phyloP scores from a whole-genome alignment of 1,140 invertebrate genomes.

The Lepidurus apus region DNA sequence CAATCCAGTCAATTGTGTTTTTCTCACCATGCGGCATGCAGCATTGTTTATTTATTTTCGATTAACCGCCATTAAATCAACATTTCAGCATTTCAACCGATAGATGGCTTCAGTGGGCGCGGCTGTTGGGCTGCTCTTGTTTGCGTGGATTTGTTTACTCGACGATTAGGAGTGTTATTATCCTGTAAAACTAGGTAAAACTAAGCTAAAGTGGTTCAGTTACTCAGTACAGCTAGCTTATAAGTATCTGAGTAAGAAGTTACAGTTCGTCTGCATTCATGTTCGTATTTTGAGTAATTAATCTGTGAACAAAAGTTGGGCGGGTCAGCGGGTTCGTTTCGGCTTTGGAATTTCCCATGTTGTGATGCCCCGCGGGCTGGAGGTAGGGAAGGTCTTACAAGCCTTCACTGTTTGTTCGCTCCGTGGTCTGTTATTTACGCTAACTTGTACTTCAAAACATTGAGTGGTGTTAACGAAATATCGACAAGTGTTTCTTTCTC shows the following conservation, averaged over 20 bases:
- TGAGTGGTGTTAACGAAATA: too few relatives aligned
- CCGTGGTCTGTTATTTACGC: neutral
- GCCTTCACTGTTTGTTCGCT: neutral
- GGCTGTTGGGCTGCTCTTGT: neutral
- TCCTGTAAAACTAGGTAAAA: neutral
- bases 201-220: neutral
- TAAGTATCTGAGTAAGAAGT: neutral
- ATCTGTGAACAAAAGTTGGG: neutral
- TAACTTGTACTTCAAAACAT: neutral
- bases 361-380: neutral
- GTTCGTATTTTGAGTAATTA: neutral
- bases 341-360: slow-evolving; percentile 17
- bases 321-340: neutral
- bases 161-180: slow-evolving; percentile 5
- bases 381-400: neutral
- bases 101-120: neutral
- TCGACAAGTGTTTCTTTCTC: too few relatives aligned
- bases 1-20: neutral
- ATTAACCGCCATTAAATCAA: neutral
- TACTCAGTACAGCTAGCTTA: neutral
- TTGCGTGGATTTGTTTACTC: slow-evolving; percentile 21
- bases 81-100: neutral
- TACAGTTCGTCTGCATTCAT: neutral
- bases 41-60: neutral
- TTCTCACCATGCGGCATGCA: neutral